Evolutionary conservation across 2,797 vertebrate genomes (phyloP), one percentile per base, ranked within the genome.

Genomic region (Brachyalestes nurse): DNA sequence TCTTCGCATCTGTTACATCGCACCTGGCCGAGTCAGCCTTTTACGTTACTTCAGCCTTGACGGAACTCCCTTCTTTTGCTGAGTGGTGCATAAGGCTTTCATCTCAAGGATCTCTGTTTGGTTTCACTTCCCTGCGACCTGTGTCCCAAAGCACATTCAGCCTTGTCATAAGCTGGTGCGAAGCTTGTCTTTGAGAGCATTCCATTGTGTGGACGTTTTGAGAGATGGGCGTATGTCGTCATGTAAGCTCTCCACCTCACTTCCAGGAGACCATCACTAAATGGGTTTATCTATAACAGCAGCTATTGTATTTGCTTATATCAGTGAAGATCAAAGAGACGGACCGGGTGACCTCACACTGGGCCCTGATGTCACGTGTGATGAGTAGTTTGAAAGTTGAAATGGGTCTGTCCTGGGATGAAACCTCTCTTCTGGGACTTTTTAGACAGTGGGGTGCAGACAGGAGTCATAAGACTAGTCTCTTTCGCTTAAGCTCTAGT

Each of bases 11-110:
- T 91, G 83, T 87, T 87, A 91, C 88, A 89, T 89, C 40, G 91
- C 93, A 95, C 93, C 94, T 95, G 94, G 79, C 82, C 81, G 53
- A 88, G 88, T 90, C 90, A 89, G 90, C 85, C 75, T 84, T 86
- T 83, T 51, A 74, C 55, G n/a, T 67, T 82, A 53, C 77, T 67
- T 84, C 90, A 92, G 91, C 88, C 90, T 92, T 90, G 90, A 89
- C 84, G 88, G 86, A 84, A 87, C 88, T 82, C 71, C 21, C 77
- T 81, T 42, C 70, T 72, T 64, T 62, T 16, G 61, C 45, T 42
- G 19, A 72, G 45, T 47, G 45, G 40, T 23, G 58, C 60, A 21
- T 40, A 65, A 13, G 28, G 21, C 80, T 87, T 84, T 86, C 74
- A 84, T 84, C 81, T n/a, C 57, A 9, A 0, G n/a, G 2, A 74